Evolutionary conservation across 2,113 vertebrate species (phyloP), one percentile per base, ranked within the genome.

Genomic region (Eulacestoma nigropectus): DNA sequence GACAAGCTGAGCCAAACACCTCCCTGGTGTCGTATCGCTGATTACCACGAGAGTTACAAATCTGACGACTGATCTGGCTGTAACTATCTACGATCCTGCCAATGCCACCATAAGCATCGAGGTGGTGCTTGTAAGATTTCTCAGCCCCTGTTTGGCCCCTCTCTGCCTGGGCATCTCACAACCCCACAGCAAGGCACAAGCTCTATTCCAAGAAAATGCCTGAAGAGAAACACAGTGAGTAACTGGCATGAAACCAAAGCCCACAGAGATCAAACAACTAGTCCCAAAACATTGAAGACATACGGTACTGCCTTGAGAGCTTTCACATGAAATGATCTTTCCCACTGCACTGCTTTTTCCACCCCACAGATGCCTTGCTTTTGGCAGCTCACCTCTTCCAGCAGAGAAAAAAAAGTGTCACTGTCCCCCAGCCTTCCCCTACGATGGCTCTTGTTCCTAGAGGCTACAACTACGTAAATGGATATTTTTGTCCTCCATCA

Each of bases 391-490:
- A 25, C 2, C 3, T 80, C 52, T 84, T 60, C 55, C 47, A 95
- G 64, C 17, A 77, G 44, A 74, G 52, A 55, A 26, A 23, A 37
- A 47, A 44, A 56, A 41, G 62, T 8, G 13, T 39, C 72, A 10
- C 32, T 33, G 29, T 3, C 5, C 18, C 13, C 4, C 6, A 25
- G 5, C 16, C 16, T 16, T 27, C n/a, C 13, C 3, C 5, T 23
- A 59, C 49, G 69, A 33, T 62, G 22, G 20, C 18, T 86, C n/a
- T 41, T 55, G 27, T 33, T 78, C 70, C 76, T 56, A 29, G 16
- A 68, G 37, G 26, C 26, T 62, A 18, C 7, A 1, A 39, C 4
- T 56, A 25, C 0, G 0, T 30, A 64, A 30, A 52, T 27, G 5
- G 29, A 1, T 67, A 15, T 55, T 52, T 89, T 46, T 81, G 17